Base-by-base conservation (phyloP, 2,888 invertebrate species). In the Craniophora ligustri region DNA sequence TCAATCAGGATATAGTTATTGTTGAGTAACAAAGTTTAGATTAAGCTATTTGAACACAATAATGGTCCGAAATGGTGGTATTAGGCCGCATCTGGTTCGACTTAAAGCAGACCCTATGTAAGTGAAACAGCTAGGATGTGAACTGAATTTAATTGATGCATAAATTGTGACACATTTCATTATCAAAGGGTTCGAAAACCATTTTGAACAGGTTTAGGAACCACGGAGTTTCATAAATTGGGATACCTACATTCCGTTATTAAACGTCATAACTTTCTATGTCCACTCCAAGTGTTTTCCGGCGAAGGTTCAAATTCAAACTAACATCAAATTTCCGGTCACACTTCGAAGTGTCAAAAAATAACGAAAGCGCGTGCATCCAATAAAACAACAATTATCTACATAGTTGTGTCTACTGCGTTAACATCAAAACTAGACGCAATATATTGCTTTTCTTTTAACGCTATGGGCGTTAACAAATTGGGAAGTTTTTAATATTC, bases 401-500 rank as follows among this genome's bases (percentile, higher is more conserved):
- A 57, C 30, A n/a, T 28, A 21, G 28, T 44, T 15, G 32, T 19
- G 13, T 28, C 8, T n/a, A 30, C 14, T 14, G 28, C 7, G 14
- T 15, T 49, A 48, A 44, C 30, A 31, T n/a, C 16, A 28, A 36
- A 54, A 53, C 35, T 60, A 40, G 44, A 44, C 8, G 30, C 15
- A 14, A 49, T 35, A 18, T 45, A 41, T 46, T 48, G 35, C 15
- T 30, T 32, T 46, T 60, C 21, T 60, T 59, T 55, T 28, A 34
- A 51, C 44, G 26, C 28, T 21, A 30, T 45, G 36, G 57, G 51
- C 41, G 59, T 56, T 59, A 66, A 63, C 57, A 56, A 61, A 57
- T 67, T 56, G 16, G 41, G 45, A 42, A 41, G 49, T 60, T 66
- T n/a, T 62, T 70, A 63, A 71, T 60, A 74, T 64, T 60, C 64